phyloP scores from a whole-genome alignment of 2,113 vertebrate genomes.

The Halichoeres trimaculatus region DNA sequence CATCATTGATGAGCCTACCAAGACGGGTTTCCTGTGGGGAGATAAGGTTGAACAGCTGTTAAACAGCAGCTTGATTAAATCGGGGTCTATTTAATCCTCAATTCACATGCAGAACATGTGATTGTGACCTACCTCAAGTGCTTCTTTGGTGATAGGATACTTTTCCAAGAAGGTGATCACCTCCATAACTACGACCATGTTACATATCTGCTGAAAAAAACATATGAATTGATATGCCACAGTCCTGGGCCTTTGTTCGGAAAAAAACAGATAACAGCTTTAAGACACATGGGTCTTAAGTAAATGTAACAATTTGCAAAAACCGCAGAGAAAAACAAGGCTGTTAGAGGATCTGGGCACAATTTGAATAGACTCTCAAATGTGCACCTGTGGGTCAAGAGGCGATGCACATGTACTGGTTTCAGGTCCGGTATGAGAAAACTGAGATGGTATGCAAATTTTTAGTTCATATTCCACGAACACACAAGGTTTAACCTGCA shows the following conservation, averaged over 20 bases:
- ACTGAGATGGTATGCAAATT: conserved; percentile 68
- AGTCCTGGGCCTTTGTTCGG: not conserved
- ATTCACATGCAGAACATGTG: not conserved
- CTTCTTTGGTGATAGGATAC: conserved; percentile 98
- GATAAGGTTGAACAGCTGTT: conserved; percentile 10
- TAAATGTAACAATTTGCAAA: not conserved
- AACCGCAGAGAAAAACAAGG: not conserved
- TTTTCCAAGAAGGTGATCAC: conserved; percentile 98
- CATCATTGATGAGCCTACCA: conserved; percentile 95
- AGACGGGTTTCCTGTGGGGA: conserved; percentile 90
- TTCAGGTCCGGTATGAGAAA: conserved; percentile 64
- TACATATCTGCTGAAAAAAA: conserved; percentile 89
- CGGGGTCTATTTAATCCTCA: not conserved
- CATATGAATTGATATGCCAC: not conserved
- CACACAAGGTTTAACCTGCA: not conserved
- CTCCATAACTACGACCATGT: conserved; percentile 96
- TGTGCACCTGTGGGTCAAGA: conserved; percentile 73
- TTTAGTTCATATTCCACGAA: not conserved
- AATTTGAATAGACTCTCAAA: conserved; percentile 80
- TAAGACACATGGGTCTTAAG: not conserved
- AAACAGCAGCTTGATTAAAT: not conserved
- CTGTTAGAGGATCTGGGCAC: not conserved
- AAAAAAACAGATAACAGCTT: too few species aligned
- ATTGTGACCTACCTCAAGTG: conserved; percentile 88
- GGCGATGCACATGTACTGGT: conserved; percentile 29